Percentiles rank a stretch among this genome's conserved stretches.
Conservation (phyloP, 2,797 vertebrate genomes). For the Diglossa cyanea region DNA sequence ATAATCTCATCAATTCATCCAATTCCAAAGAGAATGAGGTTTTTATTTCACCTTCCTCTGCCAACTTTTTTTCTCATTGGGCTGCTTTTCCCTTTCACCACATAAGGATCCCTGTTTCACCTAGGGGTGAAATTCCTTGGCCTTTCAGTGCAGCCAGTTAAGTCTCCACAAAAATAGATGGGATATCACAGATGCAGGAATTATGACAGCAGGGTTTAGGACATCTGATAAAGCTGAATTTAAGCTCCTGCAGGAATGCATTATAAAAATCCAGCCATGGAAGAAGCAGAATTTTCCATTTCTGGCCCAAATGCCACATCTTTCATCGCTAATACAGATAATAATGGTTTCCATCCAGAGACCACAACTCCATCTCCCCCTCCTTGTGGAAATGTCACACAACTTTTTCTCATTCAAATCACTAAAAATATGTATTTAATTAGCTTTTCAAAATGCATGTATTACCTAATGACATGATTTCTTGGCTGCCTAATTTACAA, state of each 20-base stretch:
- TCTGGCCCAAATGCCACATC: background rate
- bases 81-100: slow-evolving; percentile 20
- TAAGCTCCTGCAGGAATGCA: background rate
- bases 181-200: background rate
- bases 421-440: background rate
- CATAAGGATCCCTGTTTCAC: background rate
- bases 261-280: background rate
- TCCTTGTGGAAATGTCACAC: background rate
- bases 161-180: background rate
- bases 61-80: background rate
- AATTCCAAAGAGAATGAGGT: background rate
- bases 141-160: slow-evolving; percentile 7
- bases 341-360: background rate
- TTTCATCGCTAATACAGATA: background rate
- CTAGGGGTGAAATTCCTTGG: slow-evolving; percentile 1
- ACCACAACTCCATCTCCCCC: background rate
- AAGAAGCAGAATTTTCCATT: background rate
- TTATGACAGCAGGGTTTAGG: background rate
- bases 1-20: slow-evolving; percentile 47
- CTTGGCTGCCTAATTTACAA: background rate
- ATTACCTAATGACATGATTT: background rate
- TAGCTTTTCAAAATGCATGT: background rate
- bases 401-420: background rate
- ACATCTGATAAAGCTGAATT: background rate
- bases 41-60: slow-evolving; percentile 5